These are phyloP conservation scores for Isaurus tuberculatus DNA, from an alignment of 92 coral and sea anemone genomes.

Conservation along the genomic window DNA sequence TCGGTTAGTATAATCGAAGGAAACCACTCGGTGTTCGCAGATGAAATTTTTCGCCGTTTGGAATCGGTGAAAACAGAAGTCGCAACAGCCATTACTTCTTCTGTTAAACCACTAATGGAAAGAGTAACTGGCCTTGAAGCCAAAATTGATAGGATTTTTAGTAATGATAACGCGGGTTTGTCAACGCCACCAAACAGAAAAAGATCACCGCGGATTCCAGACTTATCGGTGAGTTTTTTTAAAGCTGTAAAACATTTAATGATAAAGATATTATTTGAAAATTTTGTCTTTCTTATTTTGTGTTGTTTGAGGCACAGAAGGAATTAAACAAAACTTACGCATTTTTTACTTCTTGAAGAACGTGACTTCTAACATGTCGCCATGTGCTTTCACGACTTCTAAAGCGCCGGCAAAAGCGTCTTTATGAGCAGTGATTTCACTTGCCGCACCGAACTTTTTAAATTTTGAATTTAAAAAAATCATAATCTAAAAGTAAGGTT, in stretches of 20 bases:
- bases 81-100: neutral
- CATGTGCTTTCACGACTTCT: conserved; percentile 13
- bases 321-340: conserved; percentile 10
- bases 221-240: conserved; percentile 7
- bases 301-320: neutral
- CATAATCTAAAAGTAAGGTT: too few relatives aligned
- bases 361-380: conserved; percentile 15
- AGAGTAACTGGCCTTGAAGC: neutral
- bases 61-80: neutral
- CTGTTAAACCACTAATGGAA: neutral
- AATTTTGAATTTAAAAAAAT: too few relatives aligned
- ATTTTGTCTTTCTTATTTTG: conserved; percentile 11
- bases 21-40: neutral
- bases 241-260: conserved; percentile 1
- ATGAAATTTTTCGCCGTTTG: neutral
- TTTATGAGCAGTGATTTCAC: neutral
- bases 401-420: conserved; percentile 14
- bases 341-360: conserved; percentile 17
- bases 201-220: conserved; percentile 12
- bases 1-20: neutral
- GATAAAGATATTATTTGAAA: conserved; percentile 9
- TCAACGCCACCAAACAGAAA: neutral
- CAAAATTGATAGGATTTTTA: neutral
- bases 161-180: neutral
- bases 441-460: too few relatives aligned